These are phyloP conservation scores for Solea solea DNA, from an alignment of 2,113 vertebrate species.

Conservation along the genomic window DNA sequence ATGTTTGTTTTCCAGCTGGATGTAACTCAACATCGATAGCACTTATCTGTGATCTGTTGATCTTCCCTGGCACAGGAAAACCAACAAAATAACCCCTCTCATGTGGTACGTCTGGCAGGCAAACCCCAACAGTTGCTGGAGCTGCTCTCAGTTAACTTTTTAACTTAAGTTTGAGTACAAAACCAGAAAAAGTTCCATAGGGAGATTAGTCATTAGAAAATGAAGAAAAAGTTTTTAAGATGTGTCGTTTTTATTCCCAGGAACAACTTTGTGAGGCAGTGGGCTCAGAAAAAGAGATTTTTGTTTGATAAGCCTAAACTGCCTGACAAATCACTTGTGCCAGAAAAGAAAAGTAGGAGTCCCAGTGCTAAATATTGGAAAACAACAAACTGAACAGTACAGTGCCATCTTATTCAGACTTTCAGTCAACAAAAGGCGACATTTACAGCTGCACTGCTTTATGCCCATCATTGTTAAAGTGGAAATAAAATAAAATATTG, in stretches of 20 bases:
- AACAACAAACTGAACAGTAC: slow-evolving; percentile 14
- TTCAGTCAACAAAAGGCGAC: slow-evolving; percentile 33
- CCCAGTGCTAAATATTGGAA: background rate
- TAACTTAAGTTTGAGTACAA: slow-evolving; percentile 14
- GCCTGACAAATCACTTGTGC: slow-evolving; percentile 19
- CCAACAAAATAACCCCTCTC: slow-evolving; percentile 35
- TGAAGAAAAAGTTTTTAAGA: slow-evolving; percentile 20
- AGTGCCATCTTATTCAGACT: slow-evolving; percentile 19
- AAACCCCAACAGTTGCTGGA: background rate
- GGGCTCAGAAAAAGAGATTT: slow-evolving; percentile 10
- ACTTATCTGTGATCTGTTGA: slow-evolving; percentile 53
- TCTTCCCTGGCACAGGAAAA: slow-evolving; percentile 38
- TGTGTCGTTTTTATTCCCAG: slow-evolving; percentile 15
- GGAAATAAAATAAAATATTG: slow-evolving; percentile 14
- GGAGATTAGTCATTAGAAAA: slow-evolving; percentile 13
- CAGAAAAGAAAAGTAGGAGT: background rate
- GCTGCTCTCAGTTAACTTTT: slow-evolving; percentile 13
- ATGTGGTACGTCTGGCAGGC: slow-evolving; percentile 37
- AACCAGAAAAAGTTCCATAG: background rate
- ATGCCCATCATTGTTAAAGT: slow-evolving; percentile 13
- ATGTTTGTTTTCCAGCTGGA: slow-evolving; percentile 62
- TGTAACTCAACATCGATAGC: slow-evolving; percentile 53
- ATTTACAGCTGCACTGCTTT: slow-evolving; percentile 39
- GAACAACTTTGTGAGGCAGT: background rate
- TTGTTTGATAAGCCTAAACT: slow-evolving; percentile 13